Percentiles rank a stretch among this genome's conserved stretches.
phyloP scores from a whole-genome alignment of 2,888 invertebrate species.

The Drosophila recens region DNA sequence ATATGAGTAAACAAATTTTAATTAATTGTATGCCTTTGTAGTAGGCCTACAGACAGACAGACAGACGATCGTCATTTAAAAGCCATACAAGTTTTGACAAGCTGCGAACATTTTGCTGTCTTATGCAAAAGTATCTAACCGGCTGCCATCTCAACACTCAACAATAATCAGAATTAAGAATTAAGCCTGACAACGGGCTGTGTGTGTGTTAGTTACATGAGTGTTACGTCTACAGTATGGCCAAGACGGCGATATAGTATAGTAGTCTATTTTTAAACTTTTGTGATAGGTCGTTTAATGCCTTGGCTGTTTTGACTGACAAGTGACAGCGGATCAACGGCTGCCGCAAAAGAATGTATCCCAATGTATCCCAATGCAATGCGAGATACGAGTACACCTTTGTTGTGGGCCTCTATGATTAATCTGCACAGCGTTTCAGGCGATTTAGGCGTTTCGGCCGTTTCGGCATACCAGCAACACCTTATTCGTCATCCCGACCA shows the following conservation, averaged over 20 bases:
- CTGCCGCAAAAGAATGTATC: constrained; percentile 36
- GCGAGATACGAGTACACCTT: constrained; percentile 47
- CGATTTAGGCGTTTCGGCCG: constrained; percentile 34
- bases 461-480: constrained; percentile 49
- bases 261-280: constrained; percentile 67
- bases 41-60: constrained; percentile 28
- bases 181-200: constrained; percentile 63
- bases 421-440: constrained; percentile 72
- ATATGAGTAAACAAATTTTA: constrained; percentile 38
- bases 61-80: constrained; percentile 62
- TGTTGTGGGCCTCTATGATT: constrained; percentile 70
- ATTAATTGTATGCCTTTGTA: constrained; percentile 52
- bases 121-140: constrained; percentile 54
- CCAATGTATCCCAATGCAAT: constrained; percentile 36
- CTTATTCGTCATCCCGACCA: constrained; percentile 25
- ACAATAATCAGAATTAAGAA: constrained; percentile 75
- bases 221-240: constrained; percentile 21
- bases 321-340: constrained; percentile 67
- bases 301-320: constrained; percentile 68
- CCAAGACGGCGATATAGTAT: constrained; percentile 42
- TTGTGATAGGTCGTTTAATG: constrained; percentile 62
- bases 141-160: constrained; percentile 47
- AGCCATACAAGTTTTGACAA: constrained; percentile 69
- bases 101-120: constrained; percentile 72
- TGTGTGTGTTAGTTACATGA: constrained; percentile 41